Base-by-base conservation (phyloP, 1,140 invertebrate genomes). In the Sminthurides bifidus region DNA sequence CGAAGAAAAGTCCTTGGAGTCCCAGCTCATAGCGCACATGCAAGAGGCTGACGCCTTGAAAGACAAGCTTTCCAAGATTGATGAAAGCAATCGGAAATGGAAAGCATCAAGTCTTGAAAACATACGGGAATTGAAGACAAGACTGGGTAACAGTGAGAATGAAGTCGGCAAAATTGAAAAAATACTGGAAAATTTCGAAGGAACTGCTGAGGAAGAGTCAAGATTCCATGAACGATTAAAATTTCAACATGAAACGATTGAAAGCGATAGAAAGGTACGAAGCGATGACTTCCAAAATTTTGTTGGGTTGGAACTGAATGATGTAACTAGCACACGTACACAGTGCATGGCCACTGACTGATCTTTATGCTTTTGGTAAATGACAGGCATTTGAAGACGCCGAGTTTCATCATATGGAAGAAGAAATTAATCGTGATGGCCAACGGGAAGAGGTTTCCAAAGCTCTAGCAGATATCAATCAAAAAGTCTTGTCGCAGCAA, bases 391-490 rank as follows among this genome's bases (percentile, higher is more conserved):
- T 86, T 68, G 91, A 95, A 71, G 90, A 94, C 70, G 73, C 92
- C 17, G 91, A 95, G 71, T 95, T 94, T 71, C 85, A 89, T 67
- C 85, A 93, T 69, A 75, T 94, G 54, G 92, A 95, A 72, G 86
- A 87, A 66, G 85, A 90, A 68, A 85, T 87, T 1, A 84, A 87
- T 68, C 76, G 81, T 76, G 72, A 83, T 76, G 68, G 75, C 85
- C 68, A 71, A 59, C 76, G 84, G 49, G 88, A 92, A 72, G 85
- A 90, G 66, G 63, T 89, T 4, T 83, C 87, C 67, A 80, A 83
- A 61, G 83, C 83, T 69, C 76, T 87, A 44, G 76, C 78, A 37
- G 78, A 82, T 30, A 71, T 86, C 14, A 75, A 76, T 8, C 74
- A 78, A 56, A 78, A 76, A 63, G 79, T 84, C 27, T 77, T 82